A percentile compares a stretch with the other conserved stretches of the same genome.
phyloP scores from a whole-genome alignment of 2,113 vertebrate species.

The Platysteira castanea region DNA sequence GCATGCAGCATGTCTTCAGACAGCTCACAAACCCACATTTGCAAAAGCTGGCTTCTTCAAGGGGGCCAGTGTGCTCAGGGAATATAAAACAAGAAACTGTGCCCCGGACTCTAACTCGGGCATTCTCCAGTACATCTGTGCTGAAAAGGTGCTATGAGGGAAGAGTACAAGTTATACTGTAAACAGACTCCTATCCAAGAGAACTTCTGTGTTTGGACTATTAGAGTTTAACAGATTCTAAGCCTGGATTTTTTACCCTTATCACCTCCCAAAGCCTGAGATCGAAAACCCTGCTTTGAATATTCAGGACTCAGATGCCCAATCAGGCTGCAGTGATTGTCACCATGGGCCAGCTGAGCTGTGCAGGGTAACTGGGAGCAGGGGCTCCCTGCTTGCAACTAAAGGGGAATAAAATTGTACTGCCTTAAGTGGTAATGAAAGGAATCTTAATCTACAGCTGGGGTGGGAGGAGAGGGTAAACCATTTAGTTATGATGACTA shows the following conservation, averaged over 20 bases:
- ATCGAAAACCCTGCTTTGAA: not conserved
- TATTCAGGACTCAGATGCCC: accelerated
- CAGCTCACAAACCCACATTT: not conserved
- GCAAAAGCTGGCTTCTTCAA: not conserved
- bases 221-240: not conserved
- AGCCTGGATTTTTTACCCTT: not conserved
- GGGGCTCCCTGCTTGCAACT: not conserved
- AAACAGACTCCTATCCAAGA: not conserved
- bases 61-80: not conserved
- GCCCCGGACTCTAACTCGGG: accelerated
- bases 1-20: not conserved
- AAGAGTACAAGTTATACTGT: not conserved
- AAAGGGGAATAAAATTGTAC: not conserved
- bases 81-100: not conserved
- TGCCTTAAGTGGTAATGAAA: not conserved
- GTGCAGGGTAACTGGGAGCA: not conserved
- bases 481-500: not conserved
- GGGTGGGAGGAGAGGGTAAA: not conserved
- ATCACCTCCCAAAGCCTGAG: not conserved
- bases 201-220: not conserved
- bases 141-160: not conserved
- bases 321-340: not conserved
- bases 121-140: not conserved
- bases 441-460: not conserved
- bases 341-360: not conserved